phyloP scores from a whole-genome alignment of 2,797 vertebrate species.

The Anguilla marmorata region DNA sequence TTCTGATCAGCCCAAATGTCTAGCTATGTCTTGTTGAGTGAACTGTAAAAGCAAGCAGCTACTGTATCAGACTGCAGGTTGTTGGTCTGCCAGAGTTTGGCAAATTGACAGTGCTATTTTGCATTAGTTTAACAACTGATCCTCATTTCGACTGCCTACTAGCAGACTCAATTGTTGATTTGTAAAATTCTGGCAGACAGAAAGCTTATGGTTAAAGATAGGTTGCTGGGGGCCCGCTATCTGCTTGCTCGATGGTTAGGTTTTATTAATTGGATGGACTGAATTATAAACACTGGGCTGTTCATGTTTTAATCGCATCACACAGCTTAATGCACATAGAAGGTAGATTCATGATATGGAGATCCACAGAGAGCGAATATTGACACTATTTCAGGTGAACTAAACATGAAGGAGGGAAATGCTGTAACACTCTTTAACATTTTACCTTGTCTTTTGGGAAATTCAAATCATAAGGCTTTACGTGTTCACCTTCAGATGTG shows the following conservation, averaged over 20 bases:
- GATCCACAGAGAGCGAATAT: background rate
- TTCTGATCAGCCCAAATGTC: background rate
- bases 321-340: background rate
- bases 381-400: background rate
- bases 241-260: background rate
- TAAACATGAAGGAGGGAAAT: background rate
- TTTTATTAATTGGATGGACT: background rate
- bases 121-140: no score
- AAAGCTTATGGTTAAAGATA: no score
- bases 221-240: no score
- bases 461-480: background rate
- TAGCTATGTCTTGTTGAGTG: background rate
- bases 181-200: no score
- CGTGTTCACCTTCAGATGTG: conserved; percentile 26
- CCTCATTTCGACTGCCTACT: no score
- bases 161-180: no score
- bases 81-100: background rate
- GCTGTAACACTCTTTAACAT: conserved; percentile 34
- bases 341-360: background rate
- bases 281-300: background rate
- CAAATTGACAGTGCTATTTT: no score
- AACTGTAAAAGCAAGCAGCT: background rate
- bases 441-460: background rate
- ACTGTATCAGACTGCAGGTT: background rate
- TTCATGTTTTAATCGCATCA: background rate